These are phyloP conservation scores for Phorcus lineatus DNA, from an alignment of 2,888 invertebrate genomes.

Conservation along the genomic window DNA sequence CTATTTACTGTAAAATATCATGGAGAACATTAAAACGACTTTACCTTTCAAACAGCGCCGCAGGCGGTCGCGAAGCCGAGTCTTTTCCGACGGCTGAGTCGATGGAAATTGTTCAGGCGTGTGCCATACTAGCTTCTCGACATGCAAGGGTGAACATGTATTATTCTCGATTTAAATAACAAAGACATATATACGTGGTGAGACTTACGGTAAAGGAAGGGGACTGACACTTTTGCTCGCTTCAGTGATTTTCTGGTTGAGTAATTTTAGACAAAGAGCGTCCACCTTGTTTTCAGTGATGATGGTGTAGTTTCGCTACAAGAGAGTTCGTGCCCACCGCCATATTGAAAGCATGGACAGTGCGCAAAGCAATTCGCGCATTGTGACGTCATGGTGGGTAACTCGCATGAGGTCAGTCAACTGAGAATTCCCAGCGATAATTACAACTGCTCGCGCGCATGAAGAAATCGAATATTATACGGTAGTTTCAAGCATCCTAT, in stretches of 20 bases:
- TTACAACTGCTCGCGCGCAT: neutral
- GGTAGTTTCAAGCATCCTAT: neutral
- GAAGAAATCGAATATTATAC: neutral
- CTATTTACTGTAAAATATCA: neutral
- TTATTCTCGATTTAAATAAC: conserved; percentile 1
- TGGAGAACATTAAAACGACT: conserved; percentile 5
- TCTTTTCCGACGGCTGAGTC: neutral
- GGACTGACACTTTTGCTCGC: neutral
- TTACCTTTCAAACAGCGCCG: neutral
- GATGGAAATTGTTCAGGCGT: conserved; percentile 16
- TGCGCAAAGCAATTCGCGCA: conserved; percentile 24
- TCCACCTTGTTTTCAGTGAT: neutral
- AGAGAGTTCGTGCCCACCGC: conserved; percentile 6
- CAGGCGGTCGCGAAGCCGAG: neutral
- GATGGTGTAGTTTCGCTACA: neutral
- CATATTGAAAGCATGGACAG: conserved; percentile 18
- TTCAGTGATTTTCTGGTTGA: neutral
- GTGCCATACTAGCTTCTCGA: neutral
- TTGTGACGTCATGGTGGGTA: conserved; percentile 22
- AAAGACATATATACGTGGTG: neutral
- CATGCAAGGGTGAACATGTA: conserved; percentile 14
- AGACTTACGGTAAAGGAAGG: neutral
- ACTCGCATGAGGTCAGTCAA: conserved; percentile 15
- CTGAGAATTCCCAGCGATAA: neutral
- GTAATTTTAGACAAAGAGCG: neutral